Percentiles rank a stretch among this genome's conserved stretches.
phyloP scores from a whole-genome alignment of 2,888 invertebrate genomes.

The Netelia inedita region DNA sequence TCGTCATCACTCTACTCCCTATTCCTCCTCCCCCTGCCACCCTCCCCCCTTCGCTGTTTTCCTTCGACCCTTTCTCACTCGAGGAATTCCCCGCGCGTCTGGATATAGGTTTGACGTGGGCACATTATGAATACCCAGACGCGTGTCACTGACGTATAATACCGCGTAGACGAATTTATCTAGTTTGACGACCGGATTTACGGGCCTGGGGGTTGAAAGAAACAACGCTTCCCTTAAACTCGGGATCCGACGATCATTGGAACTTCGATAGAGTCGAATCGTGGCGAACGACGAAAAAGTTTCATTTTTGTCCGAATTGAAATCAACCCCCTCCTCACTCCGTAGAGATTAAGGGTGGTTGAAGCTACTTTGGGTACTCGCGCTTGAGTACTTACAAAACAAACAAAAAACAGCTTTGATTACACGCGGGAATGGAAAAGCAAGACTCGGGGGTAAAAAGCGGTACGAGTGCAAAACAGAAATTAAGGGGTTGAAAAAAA shows the following conservation, averaged over 20 bases:
- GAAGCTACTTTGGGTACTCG: too few relatives aligned
- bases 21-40: constrained; percentile 14
- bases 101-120: constrained; percentile 54
- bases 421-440: not conserved
- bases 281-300: too few relatives aligned
- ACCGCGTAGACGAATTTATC: constrained; percentile 43
- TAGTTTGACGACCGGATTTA: constrained; percentile 25
- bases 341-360: too few relatives aligned
- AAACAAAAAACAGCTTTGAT: too few relatives aligned
- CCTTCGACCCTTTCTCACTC: constrained; percentile 53
- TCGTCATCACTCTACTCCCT: constrained; percentile 70
- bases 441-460: not conserved
- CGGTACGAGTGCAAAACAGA: not conserved
- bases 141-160: constrained; percentile 55
- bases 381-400: too few relatives aligned
- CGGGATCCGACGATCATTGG: too few relatives aligned
- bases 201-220: not conserved
- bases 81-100: constrained; percentile 67
- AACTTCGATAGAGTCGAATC: too few relatives aligned
- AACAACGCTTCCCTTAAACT: too few relatives aligned
- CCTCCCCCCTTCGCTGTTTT: not conserved
- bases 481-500: not conserved
- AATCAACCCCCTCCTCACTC: too few relatives aligned
- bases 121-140: constrained; percentile 65
- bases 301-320: too few relatives aligned